phyloP scores from a whole-genome alignment of 2,797 vertebrate genomes.

The Phrynocephalus vlangalii region DNA sequence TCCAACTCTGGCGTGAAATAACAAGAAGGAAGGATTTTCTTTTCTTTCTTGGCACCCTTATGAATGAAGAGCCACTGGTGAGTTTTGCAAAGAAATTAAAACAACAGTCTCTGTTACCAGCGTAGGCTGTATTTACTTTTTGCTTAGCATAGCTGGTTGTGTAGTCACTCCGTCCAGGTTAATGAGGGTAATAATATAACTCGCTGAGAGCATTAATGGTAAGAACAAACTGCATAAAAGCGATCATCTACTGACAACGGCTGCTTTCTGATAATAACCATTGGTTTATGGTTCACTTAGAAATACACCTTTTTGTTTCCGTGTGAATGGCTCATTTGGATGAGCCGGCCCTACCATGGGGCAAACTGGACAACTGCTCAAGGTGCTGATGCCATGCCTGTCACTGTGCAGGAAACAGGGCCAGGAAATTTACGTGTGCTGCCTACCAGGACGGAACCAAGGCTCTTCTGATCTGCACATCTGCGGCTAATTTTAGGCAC shows the following conservation, averaged over 20 bases:
- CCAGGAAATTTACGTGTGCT: background rate
- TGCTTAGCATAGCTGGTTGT: constrained; percentile 2
- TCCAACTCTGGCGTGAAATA: background rate
- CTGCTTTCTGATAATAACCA: too few species aligned
- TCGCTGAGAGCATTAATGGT: background rate
- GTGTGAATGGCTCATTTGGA: background rate
- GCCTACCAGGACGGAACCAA: too few species aligned
- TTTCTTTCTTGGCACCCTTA: background rate
- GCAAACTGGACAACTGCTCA: background rate
- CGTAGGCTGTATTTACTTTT: background rate
- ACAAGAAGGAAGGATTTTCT: background rate
- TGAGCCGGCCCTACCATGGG: background rate
- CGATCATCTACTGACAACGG: background rate
- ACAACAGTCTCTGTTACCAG: background rate
- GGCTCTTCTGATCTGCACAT: too few species aligned
- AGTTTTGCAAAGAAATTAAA: too few species aligned
- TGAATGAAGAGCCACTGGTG: too few species aligned
- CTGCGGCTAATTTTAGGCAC: too few species aligned
- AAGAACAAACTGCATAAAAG: background rate
- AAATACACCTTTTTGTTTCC: background rate
- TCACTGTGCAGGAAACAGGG: background rate
- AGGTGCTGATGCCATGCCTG: too few species aligned
- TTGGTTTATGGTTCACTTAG: background rate
- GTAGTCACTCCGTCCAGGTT: background rate
- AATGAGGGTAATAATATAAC: background rate